Evolutionary conservation across 2,113 vertebrate genomes (phyloP).

Genomic region (Crotalus tigris): DNA sequence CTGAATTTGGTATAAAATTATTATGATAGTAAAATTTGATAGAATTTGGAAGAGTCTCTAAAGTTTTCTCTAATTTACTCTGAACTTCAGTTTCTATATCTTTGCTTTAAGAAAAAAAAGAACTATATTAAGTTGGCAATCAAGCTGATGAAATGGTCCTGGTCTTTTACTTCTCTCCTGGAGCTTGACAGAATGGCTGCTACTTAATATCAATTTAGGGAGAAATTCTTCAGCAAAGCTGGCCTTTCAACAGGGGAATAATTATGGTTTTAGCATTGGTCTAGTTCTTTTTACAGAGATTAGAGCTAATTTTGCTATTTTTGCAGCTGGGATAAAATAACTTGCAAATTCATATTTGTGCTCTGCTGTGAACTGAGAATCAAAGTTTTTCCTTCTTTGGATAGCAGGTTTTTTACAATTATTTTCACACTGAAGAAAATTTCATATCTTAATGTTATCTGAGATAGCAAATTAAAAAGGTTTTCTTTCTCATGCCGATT

Average conservation of each 20-base stretch:
- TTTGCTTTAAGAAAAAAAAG: not conserved
- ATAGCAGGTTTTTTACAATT: fast-evolving
- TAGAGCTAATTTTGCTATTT: not conserved
- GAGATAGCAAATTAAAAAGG: not conserved
- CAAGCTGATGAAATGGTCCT: not conserved
- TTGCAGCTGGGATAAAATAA: not conserved
- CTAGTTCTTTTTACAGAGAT: not conserved
- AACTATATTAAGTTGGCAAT: not conserved
- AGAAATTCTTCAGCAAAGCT: not conserved
- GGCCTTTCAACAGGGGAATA: not conserved
- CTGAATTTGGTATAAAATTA: too few species aligned
- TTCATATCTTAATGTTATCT: not conserved
- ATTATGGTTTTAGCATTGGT: constrained; percentile 2
- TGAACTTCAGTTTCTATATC: too few species aligned
- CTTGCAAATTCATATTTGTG: fast-evolving
- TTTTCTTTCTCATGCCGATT: not conserved
- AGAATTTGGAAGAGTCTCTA: too few species aligned
- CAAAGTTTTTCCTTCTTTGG: not conserved
- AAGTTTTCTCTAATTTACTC: too few species aligned
- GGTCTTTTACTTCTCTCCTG: not conserved
- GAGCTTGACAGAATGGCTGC: not conserved
- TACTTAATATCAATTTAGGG: not conserved
- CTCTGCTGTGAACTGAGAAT: not conserved
- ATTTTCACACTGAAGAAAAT: not conserved
- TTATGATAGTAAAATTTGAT: too few species aligned